These are phyloP conservation scores for Grammomys surdaster DNA, from an alignment of 2,113 vertebrate genomes.

Conservation along the genomic window DNA sequence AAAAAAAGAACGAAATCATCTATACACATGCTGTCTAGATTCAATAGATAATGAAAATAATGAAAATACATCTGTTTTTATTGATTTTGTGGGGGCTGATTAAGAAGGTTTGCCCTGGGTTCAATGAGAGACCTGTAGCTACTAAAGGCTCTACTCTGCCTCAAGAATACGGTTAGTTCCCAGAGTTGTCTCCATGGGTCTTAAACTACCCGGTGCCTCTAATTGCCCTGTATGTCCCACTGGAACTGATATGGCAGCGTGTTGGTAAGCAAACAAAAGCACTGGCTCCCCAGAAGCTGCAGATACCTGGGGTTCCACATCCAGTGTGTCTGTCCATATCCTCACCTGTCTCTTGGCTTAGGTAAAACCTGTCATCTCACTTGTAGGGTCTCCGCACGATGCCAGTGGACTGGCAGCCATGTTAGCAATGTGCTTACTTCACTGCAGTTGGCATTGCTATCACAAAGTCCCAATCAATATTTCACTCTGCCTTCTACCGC, in stretches of 20 bases:
- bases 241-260: conserved; percentile 1
- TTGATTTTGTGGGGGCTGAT: neutral
- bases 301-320: neutral
- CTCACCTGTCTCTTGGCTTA: conserved; percentile 8
- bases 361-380: conserved; percentile 10
- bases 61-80: conserved; percentile 30
- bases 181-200: neutral
- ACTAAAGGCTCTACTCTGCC: neutral
- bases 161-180: conserved; percentile 19
- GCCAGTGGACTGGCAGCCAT: neutral
- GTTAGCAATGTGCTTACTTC: neutral
- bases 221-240: neutral
- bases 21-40: neutral
- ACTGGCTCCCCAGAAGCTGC: conserved; percentile 13
- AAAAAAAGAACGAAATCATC: neutral
- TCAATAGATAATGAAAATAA: conserved; percentile 14
- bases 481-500: no score
- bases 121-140: neutral
- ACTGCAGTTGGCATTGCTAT: neutral
- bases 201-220: no score
- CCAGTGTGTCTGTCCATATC: neutral
- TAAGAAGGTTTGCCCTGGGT: neutral
- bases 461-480: neutral
- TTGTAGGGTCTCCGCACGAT: neutral
- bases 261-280: neutral